phyloP scores from a whole-genome alignment of 2,888 invertebrate genomes.

The Leptinotarsa haldemani region DNA sequence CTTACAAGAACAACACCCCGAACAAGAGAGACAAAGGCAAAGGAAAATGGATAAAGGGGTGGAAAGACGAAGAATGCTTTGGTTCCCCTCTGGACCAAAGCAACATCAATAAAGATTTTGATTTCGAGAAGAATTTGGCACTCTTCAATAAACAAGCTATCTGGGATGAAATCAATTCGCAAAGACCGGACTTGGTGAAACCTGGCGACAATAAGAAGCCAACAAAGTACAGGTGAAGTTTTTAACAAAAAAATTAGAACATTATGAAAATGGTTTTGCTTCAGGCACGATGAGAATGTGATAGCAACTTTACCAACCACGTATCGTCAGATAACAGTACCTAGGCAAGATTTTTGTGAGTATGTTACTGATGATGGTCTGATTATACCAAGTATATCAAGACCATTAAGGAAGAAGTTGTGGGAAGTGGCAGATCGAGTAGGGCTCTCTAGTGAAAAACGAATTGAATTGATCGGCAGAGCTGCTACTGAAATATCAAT shows the following conservation, averaged over 20 bases:
- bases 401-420: constrained; percentile 75
- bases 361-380: constrained; percentile 87
- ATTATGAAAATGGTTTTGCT: constrained; percentile 56
- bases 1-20: constrained; percentile 66
- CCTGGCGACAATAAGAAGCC: constrained; percentile 65
- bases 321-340: constrained; percentile 78
- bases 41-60: constrained; percentile 66
- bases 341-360: constrained; percentile 71
- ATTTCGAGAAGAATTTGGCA: constrained; percentile 94
- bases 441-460: constrained; percentile 75
- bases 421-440: constrained; percentile 76
- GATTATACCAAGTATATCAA: constrained; percentile 80
- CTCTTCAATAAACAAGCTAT: constrained; percentile 89
- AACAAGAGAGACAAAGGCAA: constrained; percentile 69
- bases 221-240: constrained; percentile 61
- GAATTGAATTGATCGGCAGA: constrained; percentile 83
- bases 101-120: constrained; percentile 80
- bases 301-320: constrained; percentile 75
- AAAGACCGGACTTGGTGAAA: constrained; percentile 73
- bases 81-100: constrained; percentile 77
- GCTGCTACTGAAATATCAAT: constrained; percentile 87
- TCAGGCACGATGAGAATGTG: constrained; percentile 88
- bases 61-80: constrained; percentile 82
- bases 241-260: not conserved
- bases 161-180: constrained; percentile 76